A percentile compares a stretch with the other conserved stretches of the same genome.
phyloP scores from a whole-genome alignment of 1,140 invertebrate genomes.

The Coptotermes formosanus region DNA sequence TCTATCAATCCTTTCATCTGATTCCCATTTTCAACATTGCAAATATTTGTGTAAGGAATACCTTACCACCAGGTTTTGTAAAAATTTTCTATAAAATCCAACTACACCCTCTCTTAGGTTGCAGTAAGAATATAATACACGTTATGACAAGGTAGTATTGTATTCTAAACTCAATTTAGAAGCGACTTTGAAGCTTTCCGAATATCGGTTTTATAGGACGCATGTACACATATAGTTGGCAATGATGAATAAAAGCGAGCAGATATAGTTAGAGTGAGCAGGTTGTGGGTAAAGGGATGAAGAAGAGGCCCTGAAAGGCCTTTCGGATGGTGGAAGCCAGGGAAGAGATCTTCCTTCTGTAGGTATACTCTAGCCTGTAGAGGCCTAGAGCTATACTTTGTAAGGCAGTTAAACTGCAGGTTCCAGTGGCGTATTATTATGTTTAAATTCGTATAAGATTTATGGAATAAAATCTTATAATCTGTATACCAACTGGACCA shows the following conservation, averaged over 20 bases:
- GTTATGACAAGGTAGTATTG: not conserved
- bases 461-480: too few relatives aligned
- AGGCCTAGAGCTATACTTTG: not conserved
- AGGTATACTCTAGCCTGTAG: not conserved
- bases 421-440: not conserved
- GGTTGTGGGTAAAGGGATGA: not conserved
- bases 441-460: not conserved
- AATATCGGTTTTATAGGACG: not conserved
- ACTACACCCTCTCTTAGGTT: not conserved
- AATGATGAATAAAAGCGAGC: not conserved
- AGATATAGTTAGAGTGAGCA: not conserved
- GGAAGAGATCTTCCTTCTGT: not conserved
- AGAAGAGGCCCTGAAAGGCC: not conserved
- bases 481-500: too few relatives aligned
- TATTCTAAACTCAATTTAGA: not conserved
- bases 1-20: not conserved
- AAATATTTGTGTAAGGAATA: not conserved
- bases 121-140: not conserved
- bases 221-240: conserved; percentile 1
- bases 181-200: not conserved
- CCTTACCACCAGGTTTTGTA: not conserved
- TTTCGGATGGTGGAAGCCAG: not conserved
- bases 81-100: not conserved
- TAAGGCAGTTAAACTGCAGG: not conserved
- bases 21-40: not conserved